phyloP scores from a whole-genome alignment of 2,888 invertebrate species.

The Xestia rhomboidea region DNA sequence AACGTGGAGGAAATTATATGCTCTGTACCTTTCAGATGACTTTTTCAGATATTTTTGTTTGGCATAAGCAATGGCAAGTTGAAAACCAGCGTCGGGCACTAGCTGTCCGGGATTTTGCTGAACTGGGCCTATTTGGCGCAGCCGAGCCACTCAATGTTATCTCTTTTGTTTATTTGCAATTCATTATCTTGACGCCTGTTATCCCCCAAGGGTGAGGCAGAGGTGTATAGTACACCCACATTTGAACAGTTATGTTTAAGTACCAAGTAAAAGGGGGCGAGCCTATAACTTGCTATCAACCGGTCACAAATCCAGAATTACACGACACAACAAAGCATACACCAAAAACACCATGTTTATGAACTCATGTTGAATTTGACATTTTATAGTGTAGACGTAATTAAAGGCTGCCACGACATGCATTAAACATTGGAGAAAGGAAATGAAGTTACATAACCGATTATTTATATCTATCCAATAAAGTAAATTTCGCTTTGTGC shows the following conservation, averaged over 20 bases:
- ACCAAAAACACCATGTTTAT: too few species aligned
- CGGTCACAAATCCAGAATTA: not conserved
- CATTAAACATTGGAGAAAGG: too few species aligned
- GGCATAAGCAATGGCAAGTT: not conserved
- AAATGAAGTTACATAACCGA: not conserved
- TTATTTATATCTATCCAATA: too few species aligned
- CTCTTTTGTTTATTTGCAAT: too few species aligned
- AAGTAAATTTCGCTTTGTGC: too few species aligned
- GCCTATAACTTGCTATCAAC: not conserved
- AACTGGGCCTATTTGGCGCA: not conserved
- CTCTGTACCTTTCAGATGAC: rapidly evolving
- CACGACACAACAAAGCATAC: too few species aligned
- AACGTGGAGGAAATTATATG: not conserved
- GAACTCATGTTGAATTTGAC: too few species aligned
- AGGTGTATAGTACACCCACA: too few species aligned
- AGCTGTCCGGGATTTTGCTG: not conserved
- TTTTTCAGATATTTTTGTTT: not conserved
- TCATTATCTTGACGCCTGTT: not conserved
- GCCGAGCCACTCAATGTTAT: not conserved
- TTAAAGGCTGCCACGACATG: too few species aligned
- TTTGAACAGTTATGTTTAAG: not conserved
- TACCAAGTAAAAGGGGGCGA: not conserved
- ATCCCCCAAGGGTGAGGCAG: too few species aligned
- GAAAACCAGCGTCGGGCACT: not conserved
- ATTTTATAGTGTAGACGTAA: too few species aligned